Percentiles rank a stretch among this genome's conserved stretches.
phyloP scores from a whole-genome alignment of 1,140 invertebrate species.

The Megathymus violae region DNA sequence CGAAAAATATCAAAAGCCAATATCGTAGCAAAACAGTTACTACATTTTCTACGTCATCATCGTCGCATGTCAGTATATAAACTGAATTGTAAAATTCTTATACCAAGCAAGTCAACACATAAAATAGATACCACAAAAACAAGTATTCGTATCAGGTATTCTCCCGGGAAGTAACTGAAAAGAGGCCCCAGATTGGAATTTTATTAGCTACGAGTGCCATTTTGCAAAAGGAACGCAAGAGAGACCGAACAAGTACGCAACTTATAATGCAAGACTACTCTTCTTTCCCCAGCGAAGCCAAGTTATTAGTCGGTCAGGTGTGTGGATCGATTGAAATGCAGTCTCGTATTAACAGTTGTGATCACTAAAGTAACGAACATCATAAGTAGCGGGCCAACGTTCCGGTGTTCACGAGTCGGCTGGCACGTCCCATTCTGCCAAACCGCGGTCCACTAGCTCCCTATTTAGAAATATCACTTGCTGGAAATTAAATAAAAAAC shows the following conservation, averaged over 20 bases:
- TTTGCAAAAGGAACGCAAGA: slow-evolving; percentile 51
- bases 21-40: slow-evolving; percentile 17
- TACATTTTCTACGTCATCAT: slow-evolving; percentile 9
- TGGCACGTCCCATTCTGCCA: slow-evolving; percentile 85
- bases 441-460: slow-evolving; percentile 87
- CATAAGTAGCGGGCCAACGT: too few relatives aligned
- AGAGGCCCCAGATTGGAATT: slow-evolving; percentile 37
- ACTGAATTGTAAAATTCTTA: slow-evolving; percentile 31
- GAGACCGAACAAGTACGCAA: slow-evolving; percentile 52
- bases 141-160: slow-evolving; percentile 8
- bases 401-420: slow-evolving; percentile 69
- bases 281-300: slow-evolving; percentile 38
- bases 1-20: slow-evolving; percentile 31
- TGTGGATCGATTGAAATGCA: slow-evolving; percentile 55
- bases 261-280: slow-evolving; percentile 51
- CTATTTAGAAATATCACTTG: slow-evolving; percentile 88
- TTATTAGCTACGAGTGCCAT: slow-evolving; percentile 55
- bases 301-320: slow-evolving; percentile 22
- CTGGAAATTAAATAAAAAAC: slow-evolving; percentile 75
- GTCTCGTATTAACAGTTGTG: slow-evolving; percentile 59
- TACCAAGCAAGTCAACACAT: slow-evolving; percentile 50
- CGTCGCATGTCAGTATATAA: slow-evolving; percentile 18
- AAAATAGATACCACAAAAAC: slow-evolving; percentile 40
- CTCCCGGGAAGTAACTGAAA: slow-evolving; percentile 19
- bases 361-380: slow-evolving; percentile 33